These are phyloP conservation scores for Montipora capitata DNA, from an alignment of 92 coral and sea anemone species.

Conservation along the genomic window DNA sequence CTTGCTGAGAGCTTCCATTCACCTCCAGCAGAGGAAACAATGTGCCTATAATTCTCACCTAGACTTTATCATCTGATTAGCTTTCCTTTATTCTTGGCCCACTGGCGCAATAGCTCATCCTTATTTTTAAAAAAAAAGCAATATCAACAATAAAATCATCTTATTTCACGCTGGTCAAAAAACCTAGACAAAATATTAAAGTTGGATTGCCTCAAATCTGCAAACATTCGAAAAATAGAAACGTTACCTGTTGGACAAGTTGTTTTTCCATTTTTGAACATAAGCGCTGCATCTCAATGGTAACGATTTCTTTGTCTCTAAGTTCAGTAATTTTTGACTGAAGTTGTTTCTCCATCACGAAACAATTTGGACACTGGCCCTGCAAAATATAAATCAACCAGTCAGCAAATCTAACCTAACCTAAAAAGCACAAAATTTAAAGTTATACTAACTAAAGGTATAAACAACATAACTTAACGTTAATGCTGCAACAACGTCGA, in stretches of 20 bases:
- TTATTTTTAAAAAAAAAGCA: neutral
- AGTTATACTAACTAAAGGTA: no score
- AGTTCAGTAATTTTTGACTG: constrained; percentile 86
- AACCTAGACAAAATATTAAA: no score
- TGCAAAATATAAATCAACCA: neutral
- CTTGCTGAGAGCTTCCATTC: no score
- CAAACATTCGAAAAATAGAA: no score
- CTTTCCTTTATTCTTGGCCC: constrained; percentile 94
- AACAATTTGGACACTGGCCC: constrained; percentile 91
- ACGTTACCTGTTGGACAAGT: constrained; percentile 88
- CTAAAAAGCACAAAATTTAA: no score
- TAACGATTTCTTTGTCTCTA: constrained; percentile 81
- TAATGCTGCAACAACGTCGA: no score
- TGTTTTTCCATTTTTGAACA: constrained; percentile 97
- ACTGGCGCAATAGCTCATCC: constrained; percentile 88
- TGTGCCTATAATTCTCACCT: neutral
- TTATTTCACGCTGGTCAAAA: no score
- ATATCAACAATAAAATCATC: no score
- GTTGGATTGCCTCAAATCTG: no score
- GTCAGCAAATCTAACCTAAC: no score
- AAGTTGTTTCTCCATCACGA: constrained; percentile 85
- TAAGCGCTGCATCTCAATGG: constrained; percentile 87
- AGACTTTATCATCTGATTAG: constrained; percentile 68
- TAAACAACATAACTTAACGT: no score
- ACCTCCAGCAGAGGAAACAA: neutral